Conservation (phyloP, 2,797 vertebrate genomes). For the Propithecus perrieri region DNA sequence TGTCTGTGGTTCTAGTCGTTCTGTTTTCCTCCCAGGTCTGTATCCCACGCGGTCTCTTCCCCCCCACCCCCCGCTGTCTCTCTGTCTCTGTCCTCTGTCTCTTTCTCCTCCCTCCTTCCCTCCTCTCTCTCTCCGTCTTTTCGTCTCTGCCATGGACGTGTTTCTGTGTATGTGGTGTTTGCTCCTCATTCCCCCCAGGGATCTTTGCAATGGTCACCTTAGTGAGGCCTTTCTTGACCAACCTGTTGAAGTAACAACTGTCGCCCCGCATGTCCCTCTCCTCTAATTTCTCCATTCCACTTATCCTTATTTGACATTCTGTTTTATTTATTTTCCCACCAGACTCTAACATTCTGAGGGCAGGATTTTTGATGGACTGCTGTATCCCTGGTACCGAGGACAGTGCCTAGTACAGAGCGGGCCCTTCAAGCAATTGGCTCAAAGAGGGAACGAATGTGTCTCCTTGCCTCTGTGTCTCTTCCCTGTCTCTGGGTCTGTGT, state of each 20-base stretch:
- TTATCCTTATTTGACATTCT: neutral
- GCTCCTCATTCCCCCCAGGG: neutral
- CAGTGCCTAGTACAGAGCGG: neutral
- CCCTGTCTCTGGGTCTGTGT: neutral
- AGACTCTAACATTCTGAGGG: neutral
- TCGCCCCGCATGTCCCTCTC: neutral
- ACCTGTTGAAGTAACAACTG: neutral
- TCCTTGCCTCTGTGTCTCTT: conserved; percentile 1
- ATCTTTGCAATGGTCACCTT: neutral
- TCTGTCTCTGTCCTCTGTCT: neutral
- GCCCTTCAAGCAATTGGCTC: neutral
- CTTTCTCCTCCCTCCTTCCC: neutral
- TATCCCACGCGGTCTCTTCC: neutral
- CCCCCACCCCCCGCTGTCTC: neutral
- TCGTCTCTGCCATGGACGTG: neutral
- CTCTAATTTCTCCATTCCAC: neutral
- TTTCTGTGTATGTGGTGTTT: neutral
- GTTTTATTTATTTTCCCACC: neutral
- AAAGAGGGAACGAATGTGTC: neutral
- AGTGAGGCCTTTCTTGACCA: neutral
- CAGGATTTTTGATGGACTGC: neutral
- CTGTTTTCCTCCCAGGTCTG: neutral
- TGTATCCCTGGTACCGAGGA: neutral
- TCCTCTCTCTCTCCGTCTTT: neutral
- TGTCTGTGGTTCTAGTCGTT: neutral